A percentile compares a stretch with the other conserved stretches of the same genome.
These are phyloP conservation scores for Balaenoptera acutorostrata DNA, from an alignment of 2,113 vertebrate species.

Conservation along the genomic window DNA sequence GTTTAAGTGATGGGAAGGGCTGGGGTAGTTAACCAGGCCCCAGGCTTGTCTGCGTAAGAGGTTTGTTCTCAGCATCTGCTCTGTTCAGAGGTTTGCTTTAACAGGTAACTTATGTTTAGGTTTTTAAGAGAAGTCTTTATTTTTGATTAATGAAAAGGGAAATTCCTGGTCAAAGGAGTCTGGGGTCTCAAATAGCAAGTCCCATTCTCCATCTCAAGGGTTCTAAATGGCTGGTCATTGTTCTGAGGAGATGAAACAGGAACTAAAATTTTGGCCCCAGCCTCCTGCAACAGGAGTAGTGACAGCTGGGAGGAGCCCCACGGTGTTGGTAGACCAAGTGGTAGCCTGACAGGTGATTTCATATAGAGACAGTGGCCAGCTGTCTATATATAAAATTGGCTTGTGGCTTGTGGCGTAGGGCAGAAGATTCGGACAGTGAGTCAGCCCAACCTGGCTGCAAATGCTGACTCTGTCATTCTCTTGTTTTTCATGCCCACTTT, in stretches of 20 bases:
- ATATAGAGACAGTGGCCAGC: rapidly evolving
- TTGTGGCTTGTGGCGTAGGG: background rate
- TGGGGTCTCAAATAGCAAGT: background rate
- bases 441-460: background rate
- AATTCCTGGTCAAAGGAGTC: background rate
- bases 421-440: background rate
- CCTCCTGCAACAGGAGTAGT: background rate
- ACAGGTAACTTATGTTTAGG: background rate
- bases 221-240: background rate
- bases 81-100: background rate
- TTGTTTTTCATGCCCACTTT: background rate
- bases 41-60: background rate
- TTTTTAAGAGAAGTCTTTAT: background rate
- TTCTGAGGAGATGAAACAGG: background rate
- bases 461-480: background rate
- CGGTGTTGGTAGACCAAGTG: too few relatives aligned
- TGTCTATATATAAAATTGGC: background rate
- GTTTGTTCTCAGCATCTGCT: background rate
- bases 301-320: too few relatives aligned
- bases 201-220: background rate
- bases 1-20: background rate
- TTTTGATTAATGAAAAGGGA: background rate
- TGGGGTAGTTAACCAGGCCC: background rate
- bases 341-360: background rate
- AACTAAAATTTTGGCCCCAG: background rate